Conservation (phyloP, 1,140 invertebrate species). For the Medauroidea extradentata region DNA sequence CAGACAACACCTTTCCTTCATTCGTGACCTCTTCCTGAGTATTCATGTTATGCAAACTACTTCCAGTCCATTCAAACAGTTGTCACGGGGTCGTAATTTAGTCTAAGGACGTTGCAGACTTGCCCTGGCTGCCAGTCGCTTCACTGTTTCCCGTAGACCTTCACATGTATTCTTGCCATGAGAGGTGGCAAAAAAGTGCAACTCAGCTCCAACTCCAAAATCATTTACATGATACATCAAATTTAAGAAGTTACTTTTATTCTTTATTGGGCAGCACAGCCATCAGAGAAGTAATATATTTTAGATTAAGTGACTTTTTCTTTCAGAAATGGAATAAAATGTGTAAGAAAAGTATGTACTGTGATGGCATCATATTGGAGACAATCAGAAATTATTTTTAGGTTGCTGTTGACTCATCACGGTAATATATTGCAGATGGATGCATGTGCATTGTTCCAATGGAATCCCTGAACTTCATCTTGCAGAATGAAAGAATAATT, state of each 20-base stretch:
- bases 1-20: too few relatives aligned
- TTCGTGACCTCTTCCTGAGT: too few relatives aligned
- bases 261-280: slow-evolving; percentile 22
- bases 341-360: slow-evolving; percentile 23
- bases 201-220: slow-evolving; percentile 28
- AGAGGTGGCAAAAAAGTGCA: slow-evolving; percentile 33
- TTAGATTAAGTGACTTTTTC: slow-evolving; percentile 11
- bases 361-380: slow-evolving; percentile 24
- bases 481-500: slow-evolving; percentile 28
- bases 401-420: not conserved
- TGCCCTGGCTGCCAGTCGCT: slow-evolving; percentile 21
- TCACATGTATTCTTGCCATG: slow-evolving; percentile 43
- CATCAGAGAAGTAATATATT: slow-evolving; percentile 5
- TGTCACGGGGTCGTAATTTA: not conserved
- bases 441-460: slow-evolving; percentile 25
- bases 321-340: slow-evolving; percentile 20
- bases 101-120: slow-evolving; percentile 10
- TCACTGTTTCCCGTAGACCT: slow-evolving; percentile 27
- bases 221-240: slow-evolving; percentile 30
- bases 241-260: slow-evolving; percentile 23
- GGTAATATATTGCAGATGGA: slow-evolving; percentile 26
- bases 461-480: slow-evolving; percentile 23
- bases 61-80: not conserved
- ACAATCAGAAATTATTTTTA: slow-evolving; percentile 21
- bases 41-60: too few relatives aligned